Evolutionary conservation across 2,797 vertebrate genomes (phyloP), one percentile per base, ranked within the genome.

Genomic region (Microtus californicus): DNA sequence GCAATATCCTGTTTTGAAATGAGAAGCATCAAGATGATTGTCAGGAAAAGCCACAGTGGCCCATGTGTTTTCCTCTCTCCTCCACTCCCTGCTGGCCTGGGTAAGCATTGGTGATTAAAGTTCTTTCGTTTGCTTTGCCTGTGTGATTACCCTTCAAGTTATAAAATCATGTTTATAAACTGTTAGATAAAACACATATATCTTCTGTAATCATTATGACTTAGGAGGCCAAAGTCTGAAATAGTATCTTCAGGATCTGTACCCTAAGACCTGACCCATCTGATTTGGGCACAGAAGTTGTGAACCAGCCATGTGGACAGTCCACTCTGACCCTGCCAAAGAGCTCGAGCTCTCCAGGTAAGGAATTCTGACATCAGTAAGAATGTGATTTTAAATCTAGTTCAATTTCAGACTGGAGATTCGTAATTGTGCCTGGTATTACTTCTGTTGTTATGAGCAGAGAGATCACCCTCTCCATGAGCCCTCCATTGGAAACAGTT

Each of bases 91-190:
- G 2, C 19, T 71, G 73, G 67, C 34, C 65, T 89, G 54, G 37
- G 34, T 43, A 31, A 63, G 73, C 40, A 73, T 34, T 51, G 21
- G 4, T 82, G 23, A 25, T 87, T 78, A 59, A 40, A 31, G 65
- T 83, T 85, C 9, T 54, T 80, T 93, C 5, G 21, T 74, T 56
- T 92, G 80, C 2, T n/a, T 86, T 59, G 56, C 37, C 86, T 77
- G 69, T 90, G 81, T 90, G 34, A 56, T 89, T 80, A 45, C 34
- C 56, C 31, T 92, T 40, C 25, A 37, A 54, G 4, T 78, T 92
- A 31, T 79, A 87, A 93, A n/a, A 51, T 87, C 34, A 81, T 65
- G 34, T 48, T 95, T 92, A 79, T 40, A 88, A 54, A 74, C 61
- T 74, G 4, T 87, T 79, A 77, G 90, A 63, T 87, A 91, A 48